Evolutionary conservation across 2,113 vertebrate species (phyloP).

Genomic region (Pteronura brasiliensis): DNA sequence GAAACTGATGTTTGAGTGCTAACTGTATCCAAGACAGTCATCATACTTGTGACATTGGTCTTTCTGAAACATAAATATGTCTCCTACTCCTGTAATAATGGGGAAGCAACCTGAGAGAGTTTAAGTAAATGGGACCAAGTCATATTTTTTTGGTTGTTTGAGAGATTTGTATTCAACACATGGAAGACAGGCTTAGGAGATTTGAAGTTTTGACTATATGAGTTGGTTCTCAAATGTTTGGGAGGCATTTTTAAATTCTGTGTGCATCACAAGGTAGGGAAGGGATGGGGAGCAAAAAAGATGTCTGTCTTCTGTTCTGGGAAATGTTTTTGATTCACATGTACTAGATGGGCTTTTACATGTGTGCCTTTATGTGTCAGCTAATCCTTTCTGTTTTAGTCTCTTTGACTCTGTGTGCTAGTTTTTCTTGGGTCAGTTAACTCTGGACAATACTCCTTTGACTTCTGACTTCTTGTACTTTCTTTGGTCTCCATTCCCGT

Average conservation of each 20-base stretch:
- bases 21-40: background rate
- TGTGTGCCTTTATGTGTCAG: background rate
- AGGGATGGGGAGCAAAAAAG: conserved; percentile 11
- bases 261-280: background rate
- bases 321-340: background rate
- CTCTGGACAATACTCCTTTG: background rate
- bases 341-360: background rate
- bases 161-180: conserved; percentile 1
- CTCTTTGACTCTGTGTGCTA: background rate
- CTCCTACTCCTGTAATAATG: background rate
- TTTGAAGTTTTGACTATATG: background rate
- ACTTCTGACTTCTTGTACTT: background rate
- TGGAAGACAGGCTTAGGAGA: background rate
- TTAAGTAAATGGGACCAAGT: background rate
- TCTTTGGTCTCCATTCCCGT: background rate
- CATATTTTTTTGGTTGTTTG: conserved; percentile 19
- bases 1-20: conserved; percentile 6
- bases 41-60: background rate
- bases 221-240: background rate
- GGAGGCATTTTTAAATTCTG: background rate
- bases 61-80: background rate
- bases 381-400: background rate
- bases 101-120: background rate
- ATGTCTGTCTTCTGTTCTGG: background rate
- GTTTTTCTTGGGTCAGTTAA: background rate